Conservation (phyloP, 2,797 vertebrate species). For the Rhincodon typus region DNA sequence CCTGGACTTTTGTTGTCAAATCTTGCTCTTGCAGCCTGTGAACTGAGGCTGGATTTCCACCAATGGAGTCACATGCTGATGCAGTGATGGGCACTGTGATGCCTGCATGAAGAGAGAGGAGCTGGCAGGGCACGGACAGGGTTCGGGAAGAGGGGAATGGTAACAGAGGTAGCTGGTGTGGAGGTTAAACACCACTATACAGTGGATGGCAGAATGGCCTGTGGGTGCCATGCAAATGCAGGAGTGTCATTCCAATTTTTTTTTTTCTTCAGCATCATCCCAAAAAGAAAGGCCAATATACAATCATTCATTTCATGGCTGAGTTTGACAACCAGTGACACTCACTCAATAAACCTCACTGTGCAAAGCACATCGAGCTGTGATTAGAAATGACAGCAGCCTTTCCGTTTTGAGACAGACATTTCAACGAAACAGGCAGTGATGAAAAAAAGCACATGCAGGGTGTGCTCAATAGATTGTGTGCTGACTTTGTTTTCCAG, state of each 20-base stretch:
- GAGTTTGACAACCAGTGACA: not conserved
- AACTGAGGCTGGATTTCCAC: not conserved
- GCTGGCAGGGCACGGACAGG: not conserved
- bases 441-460: not conserved
- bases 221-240: not conserved
- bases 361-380: not conserved
- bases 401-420: not conserved
- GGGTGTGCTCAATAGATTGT: not conserved
- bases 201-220: not conserved
- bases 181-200: not conserved
- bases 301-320: not conserved
- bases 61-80: not conserved
- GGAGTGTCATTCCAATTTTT: not conserved
- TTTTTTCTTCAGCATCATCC: not conserved
- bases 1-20: not conserved
- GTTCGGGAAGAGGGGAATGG: not conserved
- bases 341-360: not conserved
- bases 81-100: not conserved
- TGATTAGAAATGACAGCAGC: not conserved
- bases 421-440: not conserved
- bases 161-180: not conserved
- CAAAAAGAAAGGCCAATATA: not conserved
- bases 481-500: not conserved
- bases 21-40: not conserved
- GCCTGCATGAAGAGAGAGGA: not conserved